phyloP scores from a whole-genome alignment of 2,797 vertebrate genomes.

The Danio kyathit region DNA sequence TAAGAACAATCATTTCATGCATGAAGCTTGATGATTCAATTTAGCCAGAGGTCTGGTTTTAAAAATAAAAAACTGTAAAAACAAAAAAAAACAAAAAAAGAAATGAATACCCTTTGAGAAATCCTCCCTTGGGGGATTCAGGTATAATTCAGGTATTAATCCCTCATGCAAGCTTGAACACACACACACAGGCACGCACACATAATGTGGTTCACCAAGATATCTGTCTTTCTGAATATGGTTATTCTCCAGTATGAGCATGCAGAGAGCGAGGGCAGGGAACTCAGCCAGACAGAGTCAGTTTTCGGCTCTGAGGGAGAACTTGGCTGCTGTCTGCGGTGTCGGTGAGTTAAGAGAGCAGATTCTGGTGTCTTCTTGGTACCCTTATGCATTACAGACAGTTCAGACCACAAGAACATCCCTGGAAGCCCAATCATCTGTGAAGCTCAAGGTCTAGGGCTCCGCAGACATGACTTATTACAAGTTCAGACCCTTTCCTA shows the following conservation, averaged over 20 bases:
- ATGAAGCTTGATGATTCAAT: conserved; percentile 10
- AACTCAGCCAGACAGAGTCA: conserved; percentile 59
- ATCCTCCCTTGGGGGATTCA: conserved; percentile 32
- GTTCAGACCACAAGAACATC: conserved; percentile 47
- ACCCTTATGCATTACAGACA: conserved; percentile 53
- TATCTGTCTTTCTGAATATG: conserved; percentile 12
- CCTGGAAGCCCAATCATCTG: conserved; percentile 53
- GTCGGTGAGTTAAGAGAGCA: conserved; percentile 59
- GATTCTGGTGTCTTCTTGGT: conserved; percentile 53
- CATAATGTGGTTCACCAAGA: neutral
- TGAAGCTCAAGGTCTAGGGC: conserved; percentile 42
- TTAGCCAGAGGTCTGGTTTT: conserved; percentile 21
- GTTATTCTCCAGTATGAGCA: conserved; percentile 27
- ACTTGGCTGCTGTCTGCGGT: conserved; percentile 42
- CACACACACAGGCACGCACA: conserved; percentile 19
- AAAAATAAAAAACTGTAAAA: neutral
- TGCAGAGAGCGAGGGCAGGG: conserved; percentile 40
- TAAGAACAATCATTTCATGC: conserved; percentile 21
- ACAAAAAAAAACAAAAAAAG: too few species aligned
- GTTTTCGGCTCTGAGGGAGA: conserved; percentile 53
- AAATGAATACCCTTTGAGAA: conserved; percentile 36
- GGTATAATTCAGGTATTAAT: conserved; percentile 24
- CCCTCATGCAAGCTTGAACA: conserved; percentile 29
- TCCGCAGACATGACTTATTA: conserved; percentile 48
- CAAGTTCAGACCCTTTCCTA: conserved; percentile 13